Conservation (phyloP, 2,797 vertebrate genomes). For the Limosa lapponica region DNA sequence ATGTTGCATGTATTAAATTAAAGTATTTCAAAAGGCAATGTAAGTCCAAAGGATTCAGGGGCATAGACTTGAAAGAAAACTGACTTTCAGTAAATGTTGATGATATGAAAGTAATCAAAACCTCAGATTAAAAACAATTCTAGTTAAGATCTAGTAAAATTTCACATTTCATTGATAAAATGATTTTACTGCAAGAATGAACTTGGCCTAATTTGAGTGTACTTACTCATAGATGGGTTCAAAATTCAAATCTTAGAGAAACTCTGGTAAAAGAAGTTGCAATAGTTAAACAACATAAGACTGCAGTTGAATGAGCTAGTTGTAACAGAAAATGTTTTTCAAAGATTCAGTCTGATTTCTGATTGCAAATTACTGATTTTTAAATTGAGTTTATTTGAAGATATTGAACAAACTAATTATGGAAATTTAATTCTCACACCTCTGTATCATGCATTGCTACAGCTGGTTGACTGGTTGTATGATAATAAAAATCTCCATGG, state of each 20-base stretch:
- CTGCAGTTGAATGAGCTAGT: background rate
- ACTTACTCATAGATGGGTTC: background rate
- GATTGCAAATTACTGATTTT: background rate
- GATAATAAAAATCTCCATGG: background rate
- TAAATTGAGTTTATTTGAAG: background rate
- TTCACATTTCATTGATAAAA: background rate
- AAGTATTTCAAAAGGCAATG: background rate
- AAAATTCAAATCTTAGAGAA: background rate
- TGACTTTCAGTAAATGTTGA: background rate
- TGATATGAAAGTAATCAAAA: background rate
- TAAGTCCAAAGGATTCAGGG: background rate
- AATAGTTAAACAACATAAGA: background rate
- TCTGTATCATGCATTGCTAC: background rate
- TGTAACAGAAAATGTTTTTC: background rate
- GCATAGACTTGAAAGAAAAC: background rate
- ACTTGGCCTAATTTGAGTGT: background rate
- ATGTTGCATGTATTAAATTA: background rate
- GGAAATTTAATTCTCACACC: background rate
- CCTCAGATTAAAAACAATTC: background rate
- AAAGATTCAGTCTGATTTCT: background rate
- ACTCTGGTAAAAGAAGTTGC: background rate
- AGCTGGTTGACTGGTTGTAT: fast-evolving
- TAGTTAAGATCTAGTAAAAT: background rate
- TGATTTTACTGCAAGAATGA: background rate
- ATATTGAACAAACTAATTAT: background rate